Evolutionary conservation across 2,113 vertebrate genomes (phyloP), one percentile per base, ranked within the genome.

Genomic region (Casuarius casuarius): DNA sequence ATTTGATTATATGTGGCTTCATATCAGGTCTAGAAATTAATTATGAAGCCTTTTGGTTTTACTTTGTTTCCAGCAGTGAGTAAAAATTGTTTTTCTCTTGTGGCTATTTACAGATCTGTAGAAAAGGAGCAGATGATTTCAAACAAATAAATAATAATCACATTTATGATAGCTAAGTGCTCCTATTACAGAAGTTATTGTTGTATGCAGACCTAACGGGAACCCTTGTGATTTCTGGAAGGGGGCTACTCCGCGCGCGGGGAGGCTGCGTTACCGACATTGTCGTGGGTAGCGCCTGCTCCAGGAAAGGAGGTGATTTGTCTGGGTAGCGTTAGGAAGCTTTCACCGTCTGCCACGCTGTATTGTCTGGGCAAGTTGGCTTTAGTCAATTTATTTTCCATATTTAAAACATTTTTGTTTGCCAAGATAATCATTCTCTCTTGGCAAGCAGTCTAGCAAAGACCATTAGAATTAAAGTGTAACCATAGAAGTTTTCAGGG

Each of bases 201-300:
- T 66, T 42, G 3, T 3, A 19, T 85, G 10, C 87, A 38, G 51
- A 66, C 23, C 3, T 6, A 23, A 9, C 9, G 19, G 79, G 61
- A 54, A 26, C 59, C 12, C 42, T 42, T 40, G 10, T 33, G 25
- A 68, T 22, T 38, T 77, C 19, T 40, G 44, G 29, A 71, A 74
- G 51, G 49, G 31, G 11, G 5, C 51, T 83, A 1, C 0, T 2
- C 22, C 0, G 0, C 0, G 0, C 29, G 6, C 20, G 3, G 7
- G 28, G 54, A 38, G 40, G 11, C 33, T 49, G 22, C 33, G 59
- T 5, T 31, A 9, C 80, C 28, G 31, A 80, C 73, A 17, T 35
- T 42, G 33, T 26, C 48, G 33, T 21, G 52, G 31, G 23, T 63
- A 48, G 52, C 38, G 51, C 49, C 33, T 23, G 49, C 44, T 49